Evolutionary conservation across 1,140 invertebrate species (phyloP), one percentile per base, ranked within the genome.

Genomic region (Drosophila malerkotliana): DNA sequence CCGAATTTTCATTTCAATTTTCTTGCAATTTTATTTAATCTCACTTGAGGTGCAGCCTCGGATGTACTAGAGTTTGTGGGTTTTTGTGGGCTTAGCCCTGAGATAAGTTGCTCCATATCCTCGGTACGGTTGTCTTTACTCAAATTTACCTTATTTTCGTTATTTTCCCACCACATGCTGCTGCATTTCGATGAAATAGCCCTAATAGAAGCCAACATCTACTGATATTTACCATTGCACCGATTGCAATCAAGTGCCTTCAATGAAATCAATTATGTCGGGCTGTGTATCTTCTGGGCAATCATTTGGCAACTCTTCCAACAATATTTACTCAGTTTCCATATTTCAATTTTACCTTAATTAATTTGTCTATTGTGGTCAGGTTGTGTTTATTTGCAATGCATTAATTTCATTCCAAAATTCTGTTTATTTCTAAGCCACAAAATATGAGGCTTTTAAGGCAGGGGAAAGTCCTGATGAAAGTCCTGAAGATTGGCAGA

Each of bases 1-100:
- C 83, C 74, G 78, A 77, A 88, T 83, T 83, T 88, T 88, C 83
- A 88, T 88, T 89, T 88, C 84, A 88, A 88, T 88, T 88, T 88
- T 79, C 76, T 49, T 77, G 68, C 79, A 77, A 72, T 83, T 88
- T 88, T 88, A 88, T 88, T 88, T 88, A 88, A 88, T 88, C 83
- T 88, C 79, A 88, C 83, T 88, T 88, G 63, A 88, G 83, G 83
- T 88, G 83, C 83, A 83, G 78, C 78, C 64, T 72, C 63, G 67
- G 66, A 73, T 87, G 61, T 54, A 7, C 15, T 18, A 24, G 4
- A 3, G 7, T 55, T 76, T 67, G 54, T 39, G 78, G 84, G 88
- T 83, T 62, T 79, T 74, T 60, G 55, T 61, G 54, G 56, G 28
- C 32, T 52, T 52, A 60, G 47, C 47, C 41, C 6, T 15, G 41